Evolutionary conservation across 2,797 vertebrate genomes (phyloP).

Genomic region (Falco biarmicus): DNA sequence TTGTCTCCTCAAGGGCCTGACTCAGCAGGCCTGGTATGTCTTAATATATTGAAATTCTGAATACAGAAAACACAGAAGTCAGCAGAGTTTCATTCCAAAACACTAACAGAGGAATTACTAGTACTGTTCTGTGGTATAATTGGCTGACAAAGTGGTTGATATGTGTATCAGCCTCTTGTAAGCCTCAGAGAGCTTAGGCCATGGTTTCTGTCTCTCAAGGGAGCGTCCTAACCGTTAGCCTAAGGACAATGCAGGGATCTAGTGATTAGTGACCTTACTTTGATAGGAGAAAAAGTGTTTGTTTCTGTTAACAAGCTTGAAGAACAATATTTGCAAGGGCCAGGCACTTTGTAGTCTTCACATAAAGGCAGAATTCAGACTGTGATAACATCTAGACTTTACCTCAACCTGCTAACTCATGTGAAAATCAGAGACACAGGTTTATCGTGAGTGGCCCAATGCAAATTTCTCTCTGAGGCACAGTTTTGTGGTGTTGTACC

Average conservation of each 20-base stretch:
- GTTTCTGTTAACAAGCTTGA: not conserved
- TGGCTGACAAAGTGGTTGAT: not conserved
- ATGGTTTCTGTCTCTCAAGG: not conserved
- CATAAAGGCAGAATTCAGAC: not conserved
- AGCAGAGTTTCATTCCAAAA: conserved; percentile 9
- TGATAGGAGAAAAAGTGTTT: not conserved
- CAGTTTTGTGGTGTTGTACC: not conserved
- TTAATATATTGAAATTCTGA: not conserved
- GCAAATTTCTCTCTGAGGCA: not conserved
- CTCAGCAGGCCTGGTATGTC: not conserved
- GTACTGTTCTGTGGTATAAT: not conserved
- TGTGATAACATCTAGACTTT: not conserved
- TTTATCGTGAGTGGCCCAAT: not conserved
- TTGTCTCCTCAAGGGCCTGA: not conserved
- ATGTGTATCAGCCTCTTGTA: not conserved
- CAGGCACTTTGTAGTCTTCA: not conserved
- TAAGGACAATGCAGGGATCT: not conserved
- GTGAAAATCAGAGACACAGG: not conserved
- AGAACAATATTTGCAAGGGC: not conserved
- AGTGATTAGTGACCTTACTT: not conserved
- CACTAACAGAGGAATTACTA: not conserved
- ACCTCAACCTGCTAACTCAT: not conserved
- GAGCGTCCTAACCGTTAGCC: accelerated
- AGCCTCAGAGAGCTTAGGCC: not conserved
- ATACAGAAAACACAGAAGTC: not conserved